Base-by-base conservation (phyloP, 2,888 invertebrate species). In the Charanyca ferruginea region DNA sequence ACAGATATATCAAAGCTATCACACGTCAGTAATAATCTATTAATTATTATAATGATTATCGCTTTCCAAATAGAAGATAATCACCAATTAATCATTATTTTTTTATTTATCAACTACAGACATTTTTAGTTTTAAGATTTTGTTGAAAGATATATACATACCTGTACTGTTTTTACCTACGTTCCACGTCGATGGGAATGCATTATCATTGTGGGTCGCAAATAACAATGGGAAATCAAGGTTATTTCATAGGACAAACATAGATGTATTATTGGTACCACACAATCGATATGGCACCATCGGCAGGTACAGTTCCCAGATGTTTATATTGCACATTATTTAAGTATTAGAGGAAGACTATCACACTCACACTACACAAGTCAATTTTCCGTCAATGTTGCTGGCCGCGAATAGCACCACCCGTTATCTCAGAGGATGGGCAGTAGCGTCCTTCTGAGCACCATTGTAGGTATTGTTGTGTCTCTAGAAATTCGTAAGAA, bases 51-150 rank as follows among this genome's bases (percentile, higher is more conserved):
- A 53, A 25, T 38, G 48, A 53, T 53, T 42, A 53, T 70, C 25
- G 8, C 53, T 48, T 63, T 70, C 25, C 38, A 28, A 63, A 63
- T 13, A 53, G 16, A 25, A 68, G 67, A 61, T 52, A 23, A 68
- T 63, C 35, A 70, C 9, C 42, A 70, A 68, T 63, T 53, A 38
- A 68, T 68, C 63, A 70, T 53, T 9, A 23, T 55, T 66, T 55
- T 44, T 28, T 11, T 13, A 41, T 28, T 38, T 42, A 68, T 62
- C 35, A 53, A 48, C 16, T 47, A 22, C 41, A 32, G 25, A 53
- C 41, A 52, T n/a, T 32, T 1, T 16, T 4, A 11, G 41, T 32
- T 52, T 70, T 35, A 9, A 42, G 47, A 70, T 68, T 35, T 20
- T 11, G 1, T 3, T 48, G 1, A 2, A 16, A 52, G 62, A 68